Base-by-base conservation (phyloP, 2,797 vertebrate species). In the Varecia variegata region DNA sequence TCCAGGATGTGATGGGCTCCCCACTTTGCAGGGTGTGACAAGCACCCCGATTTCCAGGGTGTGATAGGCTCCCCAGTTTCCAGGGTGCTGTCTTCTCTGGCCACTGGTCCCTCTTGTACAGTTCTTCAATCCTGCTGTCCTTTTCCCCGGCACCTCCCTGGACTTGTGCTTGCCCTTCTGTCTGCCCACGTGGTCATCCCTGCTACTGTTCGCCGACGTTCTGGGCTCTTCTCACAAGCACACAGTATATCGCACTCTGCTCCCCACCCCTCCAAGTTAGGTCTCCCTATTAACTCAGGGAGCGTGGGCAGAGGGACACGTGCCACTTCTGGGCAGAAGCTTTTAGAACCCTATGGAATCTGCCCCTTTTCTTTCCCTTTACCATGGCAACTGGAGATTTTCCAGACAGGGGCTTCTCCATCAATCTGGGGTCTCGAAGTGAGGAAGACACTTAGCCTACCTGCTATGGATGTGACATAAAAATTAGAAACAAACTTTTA, bases 201-300 rank as follows among this genome's bases (percentile, higher is more conserved):
- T 40, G 15, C 67, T 14, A 10, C 32, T 40, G 5, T 5, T 67
- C 56, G 25, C 35, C 60, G 3, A 14, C 27, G 58, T 52, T 56
- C 68, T 43, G 6, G 40, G 43, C 18, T 94, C 58, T 79, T 92
- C 60, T 93, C 17, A 5, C 13, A 67, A 65, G 50, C 14, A 45
- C 11, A 0, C 2, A 50, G 54, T 47, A 7, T 56, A 32, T 0
- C 1, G 27, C 12, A 20, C 50, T 40, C 50, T 8, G 2, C 30
- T 52, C 25, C 50, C 38, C 8, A 14, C 77, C 21, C 5, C 50
- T 18, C 27, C 0, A 81, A 83, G 82, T 7, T 52, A 68, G 27
- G 65, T 79, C 50, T 79, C 90, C 87, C 70, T 89, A 54, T 87
- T 70, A 85, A 70, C 96, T 83, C 27, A 94, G 70, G 45, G 20